Base-by-base conservation (phyloP, 2,888 invertebrate species). In the Galerucella nymphaeae region DNA sequence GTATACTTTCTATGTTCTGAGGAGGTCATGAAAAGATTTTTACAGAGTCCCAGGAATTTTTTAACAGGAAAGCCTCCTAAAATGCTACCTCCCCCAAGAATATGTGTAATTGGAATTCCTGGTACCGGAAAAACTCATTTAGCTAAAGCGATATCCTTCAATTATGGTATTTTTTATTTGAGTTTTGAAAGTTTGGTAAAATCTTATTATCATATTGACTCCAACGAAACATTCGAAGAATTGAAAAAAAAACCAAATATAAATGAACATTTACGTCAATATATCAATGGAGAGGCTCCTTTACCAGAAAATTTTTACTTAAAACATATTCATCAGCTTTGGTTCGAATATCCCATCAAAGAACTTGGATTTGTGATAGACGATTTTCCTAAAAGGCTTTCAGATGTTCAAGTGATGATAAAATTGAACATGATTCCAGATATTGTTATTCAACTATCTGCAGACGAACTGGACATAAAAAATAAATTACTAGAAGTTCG, bases 341-440 rank as follows among this genome's bases (percentile, higher is more conserved):
- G 91, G 91, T 89, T 88, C 79, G 82, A 88, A 65, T 83, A 87
- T 65, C 90, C 91, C 0, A 88, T 86, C 80, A 84, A 82, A 20
- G 79, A 82, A 5, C 85, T 83, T 18, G 91, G 92, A 6, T 87
- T 91, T 81, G 86, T 92, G 55, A 82, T 92, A 53, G 91, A 91
- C 82, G 90, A 90, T 66, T 92, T 90, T 85, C 92, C 92, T 10
- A 89, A 87, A 82, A 83, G 89, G 72, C 82, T 87, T 8, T 84
- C 85, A 64, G 92, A 92, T 82, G 82, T 90, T 3, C 87, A 89
- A 75, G 86, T 88, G 53, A 89, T 91, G 87, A 72, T 87, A 6
- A 80, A 87, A 30, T 84, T 86, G 77, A 88, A 84, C 70, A 53
- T 80, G 38, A 80, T 91, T 66, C 92, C 92, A 0, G 91, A 92